A percentile compares a stretch with the other conserved stretches of the same genome.
Evolutionary conservation across 1,140 invertebrate species (phyloP).

Genomic region (Drosophila punjabiensis): DNA sequence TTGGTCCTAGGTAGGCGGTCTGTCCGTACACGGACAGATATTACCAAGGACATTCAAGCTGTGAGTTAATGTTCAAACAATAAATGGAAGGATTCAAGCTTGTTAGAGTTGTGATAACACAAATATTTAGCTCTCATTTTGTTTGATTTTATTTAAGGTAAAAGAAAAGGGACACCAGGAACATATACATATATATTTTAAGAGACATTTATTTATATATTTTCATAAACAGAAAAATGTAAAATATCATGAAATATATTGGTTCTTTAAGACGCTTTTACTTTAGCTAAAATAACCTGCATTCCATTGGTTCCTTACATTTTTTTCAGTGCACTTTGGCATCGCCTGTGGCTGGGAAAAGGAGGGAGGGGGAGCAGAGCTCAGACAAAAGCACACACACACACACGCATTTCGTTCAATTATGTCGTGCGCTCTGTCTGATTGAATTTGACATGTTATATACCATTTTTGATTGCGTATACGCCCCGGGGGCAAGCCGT

Average conservation of each 20-base stretch:
- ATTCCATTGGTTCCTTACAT: slow-evolving; percentile 2
- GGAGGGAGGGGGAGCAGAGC: not conserved
- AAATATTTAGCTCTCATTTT: not conserved
- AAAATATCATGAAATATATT: not conserved
- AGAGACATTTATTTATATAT: not conserved
- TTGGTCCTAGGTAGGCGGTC: slow-evolving; percentile 44
- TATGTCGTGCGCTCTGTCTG: slow-evolving; percentile 75
- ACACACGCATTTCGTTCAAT: slow-evolving; percentile 63
- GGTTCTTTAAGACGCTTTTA: not conserved
- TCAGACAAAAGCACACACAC: slow-evolving; percentile 51
- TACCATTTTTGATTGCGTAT: slow-evolving; percentile 79
- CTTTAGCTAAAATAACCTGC: not conserved
- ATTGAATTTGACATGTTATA: slow-evolving; percentile 82
- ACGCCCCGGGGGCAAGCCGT: slow-evolving; percentile 51
- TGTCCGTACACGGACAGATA: slow-evolving; percentile 1
- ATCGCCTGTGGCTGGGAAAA: slow-evolving; percentile 30
- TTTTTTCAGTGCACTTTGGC: slow-evolving; percentile 8
- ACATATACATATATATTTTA: not conserved
- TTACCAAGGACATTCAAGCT: not conserved
- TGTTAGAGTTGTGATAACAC: not conserved
- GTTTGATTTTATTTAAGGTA: not conserved
- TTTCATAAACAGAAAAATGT: not conserved
- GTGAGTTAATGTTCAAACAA: not conserved
- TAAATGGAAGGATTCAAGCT: not conserved
- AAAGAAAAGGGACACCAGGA: not conserved